Percentiles rank a stretch among this genome's conserved stretches.
These are phyloP conservation scores for Platysternon megacephalum DNA, from an alignment of 2,113 vertebrate genomes.

Conservation along the genomic window DNA sequence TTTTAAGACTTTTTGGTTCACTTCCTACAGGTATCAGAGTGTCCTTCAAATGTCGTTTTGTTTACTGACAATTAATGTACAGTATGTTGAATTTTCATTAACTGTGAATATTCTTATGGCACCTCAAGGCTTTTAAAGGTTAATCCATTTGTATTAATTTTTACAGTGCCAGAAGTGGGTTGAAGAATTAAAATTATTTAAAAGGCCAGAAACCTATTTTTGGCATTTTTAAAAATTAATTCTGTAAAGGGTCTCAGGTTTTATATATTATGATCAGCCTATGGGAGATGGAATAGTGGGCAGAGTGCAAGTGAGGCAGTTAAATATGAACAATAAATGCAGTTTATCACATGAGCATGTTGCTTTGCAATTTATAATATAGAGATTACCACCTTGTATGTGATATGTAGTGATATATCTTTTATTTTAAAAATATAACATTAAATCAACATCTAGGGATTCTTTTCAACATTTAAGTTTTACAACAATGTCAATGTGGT, in stretches of 20 bases:
- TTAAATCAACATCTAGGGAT: not conserved
- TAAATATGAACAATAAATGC: not conserved
- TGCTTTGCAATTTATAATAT: not conserved
- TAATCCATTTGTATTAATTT: not conserved
- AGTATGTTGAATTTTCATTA: not conserved
- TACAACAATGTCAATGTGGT: not conserved
- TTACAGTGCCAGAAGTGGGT: not conserved
- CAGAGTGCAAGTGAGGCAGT: not conserved
- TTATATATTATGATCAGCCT: not conserved
- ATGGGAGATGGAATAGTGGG: not conserved
- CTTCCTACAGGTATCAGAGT: not conserved
- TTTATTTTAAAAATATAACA: not conserved
- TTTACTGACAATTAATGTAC: not conserved
- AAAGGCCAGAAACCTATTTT: not conserved
- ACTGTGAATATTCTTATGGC: fast-evolving
- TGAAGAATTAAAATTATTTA: not conserved
- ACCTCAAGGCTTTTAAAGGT: not conserved
- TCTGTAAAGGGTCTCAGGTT: not conserved
- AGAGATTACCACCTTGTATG: not conserved
- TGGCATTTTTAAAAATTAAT: not conserved
- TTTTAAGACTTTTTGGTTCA: not conserved
- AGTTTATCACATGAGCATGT: not conserved
- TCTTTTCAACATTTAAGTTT: not conserved
- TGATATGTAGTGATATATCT: not conserved
- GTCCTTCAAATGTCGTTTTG: not conserved